A percentile compares a stretch with the other conserved stretches of the same genome.
Evolutionary conservation across 2,888 invertebrate species (phyloP).

Genomic region (Cerastoderma edule): DNA sequence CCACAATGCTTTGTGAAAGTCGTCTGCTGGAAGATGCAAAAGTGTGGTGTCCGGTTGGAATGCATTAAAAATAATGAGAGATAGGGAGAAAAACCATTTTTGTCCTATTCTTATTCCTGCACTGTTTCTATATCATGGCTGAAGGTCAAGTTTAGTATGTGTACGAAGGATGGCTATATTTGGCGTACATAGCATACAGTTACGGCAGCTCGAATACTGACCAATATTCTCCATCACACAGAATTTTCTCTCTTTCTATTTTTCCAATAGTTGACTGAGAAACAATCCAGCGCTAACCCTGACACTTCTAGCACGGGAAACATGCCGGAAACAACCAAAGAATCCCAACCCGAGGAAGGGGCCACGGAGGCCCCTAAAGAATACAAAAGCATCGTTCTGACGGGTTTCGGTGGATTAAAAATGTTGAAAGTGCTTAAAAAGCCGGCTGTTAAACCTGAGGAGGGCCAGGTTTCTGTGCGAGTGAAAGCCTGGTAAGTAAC

Average conservation of each 20-base stretch:
- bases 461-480: conserved; percentile 89
- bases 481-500: conserved; percentile 93
- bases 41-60: too few species aligned
- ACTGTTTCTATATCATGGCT: too few species aligned
- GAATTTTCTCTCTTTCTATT: conserved; percentile 6
- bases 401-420: conserved; percentile 93
- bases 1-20: too few species aligned
- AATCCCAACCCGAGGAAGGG: conserved; percentile 51
- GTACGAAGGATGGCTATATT: too few species aligned
- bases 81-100: too few species aligned
- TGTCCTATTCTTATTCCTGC: too few species aligned
- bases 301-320: conserved; percentile 29
- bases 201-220: too few species aligned
- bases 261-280: conserved; percentile 29
- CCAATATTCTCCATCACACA: conserved; percentile 25
- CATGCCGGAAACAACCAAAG: conserved; percentile 61
- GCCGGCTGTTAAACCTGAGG: conserved; percentile 88
- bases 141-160: too few species aligned
- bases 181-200: too few species aligned
- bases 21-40: too few species aligned
- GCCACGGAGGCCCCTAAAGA: conserved; percentile 87
- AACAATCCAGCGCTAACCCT: conserved; percentile 2
- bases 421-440: conserved; percentile 92
- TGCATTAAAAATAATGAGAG: too few species aligned
- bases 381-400: conserved; percentile 93